Evolutionary conservation across 2,113 vertebrate species (phyloP), one percentile per base, ranked within the genome.

Genomic region (Solea senegalensis): DNA sequence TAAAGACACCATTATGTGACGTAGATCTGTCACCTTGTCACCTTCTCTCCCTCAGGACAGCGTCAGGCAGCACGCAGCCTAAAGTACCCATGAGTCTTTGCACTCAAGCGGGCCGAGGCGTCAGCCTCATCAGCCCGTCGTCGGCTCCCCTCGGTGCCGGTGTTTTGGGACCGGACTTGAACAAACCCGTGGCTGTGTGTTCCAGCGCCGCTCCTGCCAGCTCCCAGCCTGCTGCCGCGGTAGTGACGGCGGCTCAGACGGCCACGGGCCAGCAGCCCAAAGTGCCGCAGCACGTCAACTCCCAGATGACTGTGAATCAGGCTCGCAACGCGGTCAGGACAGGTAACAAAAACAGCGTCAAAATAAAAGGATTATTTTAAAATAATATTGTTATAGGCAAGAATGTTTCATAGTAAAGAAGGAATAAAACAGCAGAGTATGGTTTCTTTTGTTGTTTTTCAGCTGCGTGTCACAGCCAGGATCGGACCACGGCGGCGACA

Each of bases 241-340:
- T 54, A n/a, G 95, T 95, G 27, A 92, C 96, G 1, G 94, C 95
- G 13, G 94, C 95, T 7, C 96, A 98, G 64, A 90, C 96, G 50
- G 95, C 96, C 69, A 88, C 93, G 0, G 96, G 94, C 55, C 96
- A 96, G 0, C 96, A 96, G 91, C 92, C 97, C 1, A 99, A 98
- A 89, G 94, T 95, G 68, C 91, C 97, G 8, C 83, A 97, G 93
- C 96, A 98, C 0, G 92, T 96, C 91, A 94, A 91, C 3, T 95
- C 96, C 27, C 97, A 99, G 90, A 98, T 99, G 97, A 99, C 97
- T 0, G 97, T 99, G 61, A 99, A 95, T 86, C 98, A 99, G 90
- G 97, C 98, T 72, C 96, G 96, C 74, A 98, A 92, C 39, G 95
- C 95, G 0, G 97, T 94, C 81, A 91, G 97, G 86, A 98, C 98